phyloP scores from a whole-genome alignment of 2,113 vertebrate genomes.

The Bujurquina vittata region DNA sequence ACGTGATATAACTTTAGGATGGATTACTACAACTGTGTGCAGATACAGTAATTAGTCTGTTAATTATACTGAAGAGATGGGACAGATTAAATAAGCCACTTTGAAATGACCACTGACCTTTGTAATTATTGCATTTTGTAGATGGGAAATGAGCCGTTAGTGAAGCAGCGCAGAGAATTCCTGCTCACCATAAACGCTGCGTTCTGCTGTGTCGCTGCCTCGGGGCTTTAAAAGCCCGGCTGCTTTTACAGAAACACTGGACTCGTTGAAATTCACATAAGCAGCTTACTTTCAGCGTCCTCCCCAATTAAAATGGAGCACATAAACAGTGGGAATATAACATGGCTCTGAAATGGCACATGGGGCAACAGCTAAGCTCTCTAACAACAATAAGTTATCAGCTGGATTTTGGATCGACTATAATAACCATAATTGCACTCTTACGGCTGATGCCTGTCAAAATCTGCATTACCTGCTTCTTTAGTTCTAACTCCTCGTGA shows the following conservation, averaged over 20 bases:
- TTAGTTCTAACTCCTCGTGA: constrained; percentile 90
- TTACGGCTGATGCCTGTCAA: not conserved
- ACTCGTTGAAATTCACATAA: constrained; percentile 76
- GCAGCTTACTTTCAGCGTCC: constrained; percentile 74
- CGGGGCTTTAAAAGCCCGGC: constrained; percentile 58
- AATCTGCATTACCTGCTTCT: constrained; percentile 87
- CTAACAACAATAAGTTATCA: constrained; percentile 1
- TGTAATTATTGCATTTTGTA: constrained; percentile 65
- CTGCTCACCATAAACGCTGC: constrained; percentile 74
- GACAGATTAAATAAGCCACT: constrained; percentile 57
- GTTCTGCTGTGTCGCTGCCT: constrained; percentile 75
- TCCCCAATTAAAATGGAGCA: constrained; percentile 73
- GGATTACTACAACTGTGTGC: constrained; percentile 33
- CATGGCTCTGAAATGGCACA: constrained; percentile 17
- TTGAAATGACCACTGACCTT: constrained; percentile 61
- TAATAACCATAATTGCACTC: constrained; percentile 2
- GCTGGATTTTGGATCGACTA: not conserved
- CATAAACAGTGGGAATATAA: constrained; percentile 53
- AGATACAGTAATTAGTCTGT: constrained; percentile 59
- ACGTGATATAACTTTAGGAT: constrained; percentile 6
- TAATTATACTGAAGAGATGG: constrained; percentile 62
- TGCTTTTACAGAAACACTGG: constrained; percentile 68
- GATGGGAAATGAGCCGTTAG: constrained; percentile 46
- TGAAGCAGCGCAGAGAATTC: constrained; percentile 55
- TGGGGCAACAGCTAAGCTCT: constrained; percentile 3